A percentile compares a stretch with the other conserved stretches of the same genome.
Evolutionary conservation across 2,113 vertebrate species (phyloP).

Genomic region (Notarius lentiginosus): DNA sequence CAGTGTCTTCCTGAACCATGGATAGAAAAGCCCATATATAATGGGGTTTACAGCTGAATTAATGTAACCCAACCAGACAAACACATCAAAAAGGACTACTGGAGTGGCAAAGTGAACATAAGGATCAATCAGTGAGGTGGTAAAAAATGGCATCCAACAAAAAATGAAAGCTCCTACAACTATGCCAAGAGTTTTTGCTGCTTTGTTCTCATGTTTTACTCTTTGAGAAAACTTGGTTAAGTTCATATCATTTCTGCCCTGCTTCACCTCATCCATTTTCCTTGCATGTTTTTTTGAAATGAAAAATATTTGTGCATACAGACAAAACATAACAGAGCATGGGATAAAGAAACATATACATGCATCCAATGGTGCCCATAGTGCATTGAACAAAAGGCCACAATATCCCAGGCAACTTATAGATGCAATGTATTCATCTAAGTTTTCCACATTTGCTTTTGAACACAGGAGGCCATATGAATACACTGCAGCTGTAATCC

Average conservation of each 20-base stretch:
- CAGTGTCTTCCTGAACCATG: slow-evolving; percentile 60
- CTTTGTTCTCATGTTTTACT: slow-evolving; percentile 54
- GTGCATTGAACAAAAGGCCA: slow-evolving; percentile 46
- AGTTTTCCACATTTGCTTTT: slow-evolving; percentile 40
- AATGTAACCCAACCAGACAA: slow-evolving; percentile 60
- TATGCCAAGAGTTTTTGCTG: slow-evolving; percentile 60
- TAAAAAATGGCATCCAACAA: slow-evolving; percentile 59
- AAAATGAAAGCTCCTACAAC: slow-evolving; percentile 57
- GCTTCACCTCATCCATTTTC: slow-evolving; percentile 44
- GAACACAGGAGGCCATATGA: slow-evolving; percentile 54
- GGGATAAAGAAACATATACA: slow-evolving; percentile 54
- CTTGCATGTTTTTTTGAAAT: slow-evolving; percentile 52
- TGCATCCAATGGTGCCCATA: slow-evolving; percentile 45
- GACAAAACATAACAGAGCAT: slow-evolving; percentile 52
- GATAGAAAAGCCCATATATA: slow-evolving; percentile 61
- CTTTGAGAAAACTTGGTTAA: slow-evolving; percentile 29
- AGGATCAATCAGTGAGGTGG: slow-evolving; percentile 47
- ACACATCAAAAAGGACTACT: slow-evolving; percentile 48
- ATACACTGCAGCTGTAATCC: slow-evolving; percentile 49
- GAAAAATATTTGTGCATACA: slow-evolving; percentile 58
- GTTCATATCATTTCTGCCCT: neutral
- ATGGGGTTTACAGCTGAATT: slow-evolving; percentile 62
- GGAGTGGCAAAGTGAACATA: slow-evolving; percentile 56
- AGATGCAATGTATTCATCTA: neutral
- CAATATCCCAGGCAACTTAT: slow-evolving; percentile 55